Conservation (phyloP, 1,140 invertebrate species). For the Sycobia sp. region DNA sequence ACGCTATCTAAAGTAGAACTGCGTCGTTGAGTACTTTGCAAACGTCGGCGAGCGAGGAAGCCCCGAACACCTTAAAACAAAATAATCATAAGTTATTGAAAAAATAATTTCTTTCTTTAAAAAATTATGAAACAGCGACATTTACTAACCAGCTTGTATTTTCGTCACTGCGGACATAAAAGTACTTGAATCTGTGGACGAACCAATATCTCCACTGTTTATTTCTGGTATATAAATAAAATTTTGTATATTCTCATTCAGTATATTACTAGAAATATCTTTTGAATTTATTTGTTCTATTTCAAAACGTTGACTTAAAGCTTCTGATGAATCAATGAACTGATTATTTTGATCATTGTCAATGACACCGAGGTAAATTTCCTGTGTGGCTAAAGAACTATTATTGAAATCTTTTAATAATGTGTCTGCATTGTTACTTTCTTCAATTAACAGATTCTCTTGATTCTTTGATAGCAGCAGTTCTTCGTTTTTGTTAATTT, state of each 20-base stretch:
- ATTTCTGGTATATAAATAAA: slow-evolving; percentile 35
- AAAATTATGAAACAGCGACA: background rate
- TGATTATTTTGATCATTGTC: slow-evolving; percentile 7
- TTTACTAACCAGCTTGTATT: slow-evolving; percentile 48
- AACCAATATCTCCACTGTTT: slow-evolving; percentile 24
- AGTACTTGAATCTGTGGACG: slow-evolving; percentile 27
- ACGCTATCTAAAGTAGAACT: slow-evolving; percentile 41
- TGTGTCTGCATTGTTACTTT: background rate
- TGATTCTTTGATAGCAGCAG: background rate
- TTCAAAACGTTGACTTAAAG: slow-evolving; percentile 8
- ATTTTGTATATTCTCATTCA: slow-evolving; percentile 29
- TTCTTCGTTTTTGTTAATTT: background rate
- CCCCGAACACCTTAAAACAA: slow-evolving; percentile 43
- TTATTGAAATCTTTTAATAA: background rate
- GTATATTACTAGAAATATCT: background rate
- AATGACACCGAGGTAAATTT: background rate
- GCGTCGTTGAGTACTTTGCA: slow-evolving; percentile 33
- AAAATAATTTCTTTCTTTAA: background rate
- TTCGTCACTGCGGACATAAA: slow-evolving; percentile 44
- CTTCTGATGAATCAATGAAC: background rate
- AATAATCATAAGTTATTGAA: too few relatives aligned
- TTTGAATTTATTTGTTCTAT: background rate
- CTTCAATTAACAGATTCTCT: background rate
- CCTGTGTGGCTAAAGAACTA: background rate
- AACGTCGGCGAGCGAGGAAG: slow-evolving; percentile 43